Conservation (phyloP, 1,140 invertebrate species). For the Magallana gigas region DNA sequence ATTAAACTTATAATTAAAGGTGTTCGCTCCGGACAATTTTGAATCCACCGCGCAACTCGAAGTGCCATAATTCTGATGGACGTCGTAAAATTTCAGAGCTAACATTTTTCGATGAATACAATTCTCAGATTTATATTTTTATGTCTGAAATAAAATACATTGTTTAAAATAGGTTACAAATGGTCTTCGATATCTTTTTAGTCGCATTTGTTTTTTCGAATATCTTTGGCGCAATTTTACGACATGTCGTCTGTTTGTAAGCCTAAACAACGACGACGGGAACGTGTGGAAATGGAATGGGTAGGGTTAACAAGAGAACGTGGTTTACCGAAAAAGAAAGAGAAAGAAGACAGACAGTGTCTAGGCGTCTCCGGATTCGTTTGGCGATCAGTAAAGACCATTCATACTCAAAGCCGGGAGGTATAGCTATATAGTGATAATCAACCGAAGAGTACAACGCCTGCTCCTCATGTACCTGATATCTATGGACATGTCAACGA, state of each 20-base stretch:
- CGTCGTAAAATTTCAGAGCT: background rate
- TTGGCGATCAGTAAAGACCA: background rate
- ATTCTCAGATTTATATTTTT: background rate
- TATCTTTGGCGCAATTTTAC: background rate
- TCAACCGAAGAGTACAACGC: background rate
- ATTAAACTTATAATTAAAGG: too few species aligned
- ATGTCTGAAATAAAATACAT: background rate
- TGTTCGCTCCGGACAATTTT: background rate
- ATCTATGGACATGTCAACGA: background rate
- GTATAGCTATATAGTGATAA: background rate
- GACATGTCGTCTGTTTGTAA: slow-evolving; percentile 7
- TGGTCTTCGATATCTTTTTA: background rate
- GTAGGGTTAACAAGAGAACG: background rate
- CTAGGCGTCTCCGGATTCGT: background rate
- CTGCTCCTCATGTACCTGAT: background rate
- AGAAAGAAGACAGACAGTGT: background rate
- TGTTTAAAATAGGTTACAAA: background rate
- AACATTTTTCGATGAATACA: background rate
- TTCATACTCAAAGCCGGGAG: background rate
- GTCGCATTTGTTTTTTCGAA: background rate
- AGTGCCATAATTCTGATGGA: background rate
- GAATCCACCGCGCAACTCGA: background rate
- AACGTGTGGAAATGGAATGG: background rate
- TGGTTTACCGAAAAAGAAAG: background rate
- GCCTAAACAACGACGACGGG: background rate